Conservation (phyloP, 1,140 invertebrate species). For the Drosophila prosaltans region DNA sequence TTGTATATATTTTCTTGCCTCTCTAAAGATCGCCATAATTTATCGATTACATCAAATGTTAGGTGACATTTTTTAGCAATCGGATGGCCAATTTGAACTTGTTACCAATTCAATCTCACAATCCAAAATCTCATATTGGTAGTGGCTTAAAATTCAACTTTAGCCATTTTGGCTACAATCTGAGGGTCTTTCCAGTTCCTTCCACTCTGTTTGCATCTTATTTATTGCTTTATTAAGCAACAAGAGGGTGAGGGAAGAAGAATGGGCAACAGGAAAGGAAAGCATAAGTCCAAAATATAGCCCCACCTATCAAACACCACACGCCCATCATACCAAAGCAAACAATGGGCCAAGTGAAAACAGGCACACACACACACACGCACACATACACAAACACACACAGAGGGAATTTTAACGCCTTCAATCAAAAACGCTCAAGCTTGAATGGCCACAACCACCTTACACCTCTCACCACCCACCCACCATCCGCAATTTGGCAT, state of each 20-base stretch:
- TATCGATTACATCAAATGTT: conserved; percentile 3
- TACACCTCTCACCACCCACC: background rate
- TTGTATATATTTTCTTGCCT: background rate
- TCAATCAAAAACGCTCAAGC: conserved; percentile 35
- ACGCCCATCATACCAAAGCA: conserved; percentile 11
- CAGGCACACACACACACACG: background rate
- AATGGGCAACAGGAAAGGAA: conserved; percentile 30
- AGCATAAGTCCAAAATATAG: conserved; percentile 25
- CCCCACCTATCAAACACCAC: background rate
- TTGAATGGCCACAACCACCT: conserved; percentile 10
- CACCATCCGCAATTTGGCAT: conserved; percentile 8
- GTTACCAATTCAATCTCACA: background rate
- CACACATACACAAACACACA: conserved; percentile 4
- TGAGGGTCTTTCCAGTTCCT: background rate
- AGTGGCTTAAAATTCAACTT: background rate
- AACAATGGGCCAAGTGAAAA: conserved; percentile 30
- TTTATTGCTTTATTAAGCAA: conserved; percentile 58
- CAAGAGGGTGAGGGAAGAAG: background rate
- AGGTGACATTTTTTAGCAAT: background rate
- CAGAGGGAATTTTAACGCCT: conserved; percentile 35
- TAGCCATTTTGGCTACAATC: background rate
- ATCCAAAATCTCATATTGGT: too few species aligned
- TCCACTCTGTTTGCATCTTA: conserved; percentile 36
- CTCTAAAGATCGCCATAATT: background rate
- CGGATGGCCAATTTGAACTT: conserved; percentile 5